These are phyloP conservation scores for Gorsachius magnificus DNA, from an alignment of 2,797 vertebrate species.

Conservation along the genomic window DNA sequence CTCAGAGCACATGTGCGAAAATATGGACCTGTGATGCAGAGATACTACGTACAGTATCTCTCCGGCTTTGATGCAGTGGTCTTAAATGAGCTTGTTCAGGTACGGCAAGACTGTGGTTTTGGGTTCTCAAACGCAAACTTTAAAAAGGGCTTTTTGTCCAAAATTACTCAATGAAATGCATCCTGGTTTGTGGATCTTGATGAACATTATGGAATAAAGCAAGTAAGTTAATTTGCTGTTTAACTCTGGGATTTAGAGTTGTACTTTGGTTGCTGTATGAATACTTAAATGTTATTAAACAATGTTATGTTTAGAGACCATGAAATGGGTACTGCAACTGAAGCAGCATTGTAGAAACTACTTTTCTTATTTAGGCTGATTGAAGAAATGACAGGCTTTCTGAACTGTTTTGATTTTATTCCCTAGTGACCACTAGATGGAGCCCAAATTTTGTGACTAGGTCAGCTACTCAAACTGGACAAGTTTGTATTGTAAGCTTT, in stretches of 20 bases:
- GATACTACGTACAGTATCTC: conserved; percentile 97
- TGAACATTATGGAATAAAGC: fast-evolving
- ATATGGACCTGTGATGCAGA: conserved; percentile 97
- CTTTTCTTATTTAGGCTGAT: not conserved
- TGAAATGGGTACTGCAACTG: not conserved
- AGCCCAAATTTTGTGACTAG: conserved; percentile 16
- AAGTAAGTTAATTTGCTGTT: not conserved
- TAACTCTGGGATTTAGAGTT: not conserved
- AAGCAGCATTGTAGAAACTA: not conserved
- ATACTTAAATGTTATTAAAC: not conserved
- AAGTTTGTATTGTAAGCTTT: not conserved
- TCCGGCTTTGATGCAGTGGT: conserved; percentile 98
- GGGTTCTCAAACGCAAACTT: not conserved
- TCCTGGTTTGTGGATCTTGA: not conserved
- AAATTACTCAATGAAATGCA: not conserved
- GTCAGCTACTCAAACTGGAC: not conserved
- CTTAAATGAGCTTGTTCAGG: conserved; percentile 98
- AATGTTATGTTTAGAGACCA: not conserved
- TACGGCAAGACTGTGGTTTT: conserved; percentile 46
- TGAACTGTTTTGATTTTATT: not conserved
- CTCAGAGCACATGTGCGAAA: conserved; percentile 94
- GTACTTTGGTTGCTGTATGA: not conserved
- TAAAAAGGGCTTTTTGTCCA: not conserved
- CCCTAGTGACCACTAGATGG: conserved; percentile 77
- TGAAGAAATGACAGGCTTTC: fast-evolving